These are phyloP conservation scores for Vanessa cardui DNA, from an alignment of 2,888 invertebrate genomes.

Conservation along the genomic window DNA sequence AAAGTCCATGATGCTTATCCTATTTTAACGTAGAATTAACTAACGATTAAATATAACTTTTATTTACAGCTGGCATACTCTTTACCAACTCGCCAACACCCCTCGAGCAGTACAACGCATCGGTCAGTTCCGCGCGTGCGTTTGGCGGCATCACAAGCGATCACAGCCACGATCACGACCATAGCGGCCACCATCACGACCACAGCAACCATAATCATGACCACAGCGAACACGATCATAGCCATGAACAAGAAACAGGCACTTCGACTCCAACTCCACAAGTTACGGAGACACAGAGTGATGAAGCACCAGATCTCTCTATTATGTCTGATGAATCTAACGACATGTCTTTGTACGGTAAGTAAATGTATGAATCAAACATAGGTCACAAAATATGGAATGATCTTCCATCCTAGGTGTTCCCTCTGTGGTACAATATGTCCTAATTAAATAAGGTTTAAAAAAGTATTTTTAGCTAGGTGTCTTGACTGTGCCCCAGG, in stretches of 20 bases:
- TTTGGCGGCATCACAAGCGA: conserved; percentile 74
- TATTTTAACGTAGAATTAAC: too few species aligned
- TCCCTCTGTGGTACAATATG: too few species aligned
- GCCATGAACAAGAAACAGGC: conserved; percentile 37
- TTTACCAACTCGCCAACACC: conserved; percentile 85
- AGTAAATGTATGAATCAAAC: conserved; percentile 38
- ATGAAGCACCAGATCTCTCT: conserved; percentile 51
- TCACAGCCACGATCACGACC: conserved; percentile 40
- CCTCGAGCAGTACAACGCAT: conserved; percentile 77
- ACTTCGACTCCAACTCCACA: conserved; percentile 34
- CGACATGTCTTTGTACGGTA: conserved; percentile 83
- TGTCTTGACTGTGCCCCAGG: too few species aligned
- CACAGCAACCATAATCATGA: conserved; percentile 42
- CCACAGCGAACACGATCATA: conserved; percentile 44
- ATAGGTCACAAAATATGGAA: too few species aligned
- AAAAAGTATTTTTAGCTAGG: too few species aligned
- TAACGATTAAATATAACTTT: not conserved
- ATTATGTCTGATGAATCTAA: conserved; percentile 63
- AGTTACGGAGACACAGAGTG: conserved; percentile 46
- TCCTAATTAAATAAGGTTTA: too few species aligned
- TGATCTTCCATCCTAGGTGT: too few species aligned
- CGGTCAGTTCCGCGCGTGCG: conserved; percentile 83
- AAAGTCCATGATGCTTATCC: too few species aligned
- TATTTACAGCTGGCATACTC: conserved; percentile 85
- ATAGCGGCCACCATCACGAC: conserved; percentile 41